These are phyloP conservation scores for Haplochromis vanheusdeni DNA, from an alignment of 2,113 vertebrate genomes.

Conservation along the genomic window DNA sequence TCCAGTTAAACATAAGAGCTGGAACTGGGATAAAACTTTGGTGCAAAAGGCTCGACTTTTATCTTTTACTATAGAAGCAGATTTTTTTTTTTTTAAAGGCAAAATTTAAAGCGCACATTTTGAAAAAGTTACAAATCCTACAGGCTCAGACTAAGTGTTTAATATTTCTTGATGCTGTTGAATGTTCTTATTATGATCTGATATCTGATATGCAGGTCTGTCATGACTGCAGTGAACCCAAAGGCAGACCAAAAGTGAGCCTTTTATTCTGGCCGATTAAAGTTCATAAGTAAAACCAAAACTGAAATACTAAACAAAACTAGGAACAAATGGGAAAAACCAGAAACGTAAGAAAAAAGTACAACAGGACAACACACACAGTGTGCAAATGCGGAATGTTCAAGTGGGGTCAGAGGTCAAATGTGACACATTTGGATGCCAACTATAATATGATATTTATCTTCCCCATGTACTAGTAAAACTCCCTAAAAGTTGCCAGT, in stretches of 20 bases:
- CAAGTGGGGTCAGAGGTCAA: neutral
- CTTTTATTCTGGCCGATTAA: neutral
- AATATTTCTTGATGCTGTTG: neutral
- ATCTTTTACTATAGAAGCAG: neutral
- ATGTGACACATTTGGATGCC: neutral
- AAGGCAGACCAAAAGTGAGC: neutral
- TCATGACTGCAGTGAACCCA: neutral
- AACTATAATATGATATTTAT: neutral
- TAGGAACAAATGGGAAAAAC: neutral
- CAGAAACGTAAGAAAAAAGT: neutral
- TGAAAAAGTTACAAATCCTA: neutral
- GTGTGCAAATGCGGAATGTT: neutral
- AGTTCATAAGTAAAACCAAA: neutral
- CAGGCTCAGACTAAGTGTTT: neutral
- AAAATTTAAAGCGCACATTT: neutral
- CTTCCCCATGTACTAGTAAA: neutral
- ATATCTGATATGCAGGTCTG: neutral
- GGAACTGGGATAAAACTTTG: neutral
- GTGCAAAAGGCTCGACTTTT: neutral
- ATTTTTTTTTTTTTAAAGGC: neutral
- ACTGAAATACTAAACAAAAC: neutral
- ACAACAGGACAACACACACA: neutral
- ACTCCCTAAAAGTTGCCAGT: neutral
- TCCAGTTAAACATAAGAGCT: neutral
- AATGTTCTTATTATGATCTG: neutral